Evolutionary conservation across 2,888 invertebrate genomes (phyloP), one percentile per base, ranked within the genome.

Genomic region (Cloeon dipterum): DNA sequence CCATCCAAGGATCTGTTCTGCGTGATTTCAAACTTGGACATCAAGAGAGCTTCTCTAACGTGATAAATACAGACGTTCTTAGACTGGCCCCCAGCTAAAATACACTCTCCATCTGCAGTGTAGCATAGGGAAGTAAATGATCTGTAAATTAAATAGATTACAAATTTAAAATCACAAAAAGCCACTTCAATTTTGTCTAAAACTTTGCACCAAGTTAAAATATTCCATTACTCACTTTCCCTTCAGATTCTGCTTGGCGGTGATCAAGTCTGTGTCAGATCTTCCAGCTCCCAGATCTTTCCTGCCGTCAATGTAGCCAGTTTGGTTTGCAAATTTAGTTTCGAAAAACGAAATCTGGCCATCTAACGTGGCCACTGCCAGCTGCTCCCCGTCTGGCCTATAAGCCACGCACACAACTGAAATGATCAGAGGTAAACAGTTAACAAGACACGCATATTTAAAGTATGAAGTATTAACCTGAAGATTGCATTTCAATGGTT

Each of bases 51-150:
- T 51, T 91, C 83, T 20, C 61, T 60, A 0, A 88, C 70, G 51
- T 83, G 79, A 57, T 96, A 99, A 43, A 98, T 74, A 49, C 96
- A 98, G 33, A 98, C 77, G 55, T 82, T 75, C 54, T 91, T 86
- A 0, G 93, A 89, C 50, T 82, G 79, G 0, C 98, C 98, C 5
- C 75, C 98, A 14, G 89, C 93, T 23, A 99, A 57, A 4, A 99
- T 58, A 49, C 74, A 82, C 37, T 71, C 65, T 0, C 96, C 96
- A 61, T 98, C 93, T 0, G 93, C 83, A 0, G 93, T 82, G 53
- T 93, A 99, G 49, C 85, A 82, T 38, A 98, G 61, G 3, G 81
- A 74, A 3, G 79, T 81, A 56, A 96, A 98, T 0, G 82, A 76
- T 54, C 91, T 93, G 57, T 19, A 63, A 59, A 46, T n/a, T 43